Conservation (phyloP, 2,888 invertebrate genomes). For the Athripsodes cinereus region DNA sequence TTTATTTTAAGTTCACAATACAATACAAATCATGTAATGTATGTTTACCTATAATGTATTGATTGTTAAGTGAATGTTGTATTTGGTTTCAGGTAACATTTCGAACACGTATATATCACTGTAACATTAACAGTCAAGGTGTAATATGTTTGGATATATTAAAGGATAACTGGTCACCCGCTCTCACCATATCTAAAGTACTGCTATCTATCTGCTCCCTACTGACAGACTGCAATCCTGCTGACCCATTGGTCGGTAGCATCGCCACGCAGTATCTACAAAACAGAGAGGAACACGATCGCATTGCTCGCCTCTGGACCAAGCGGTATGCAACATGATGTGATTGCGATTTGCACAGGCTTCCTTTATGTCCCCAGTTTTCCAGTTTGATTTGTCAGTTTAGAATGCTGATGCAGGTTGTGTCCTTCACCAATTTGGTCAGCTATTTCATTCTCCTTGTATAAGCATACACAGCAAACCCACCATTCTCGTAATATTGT, state of each 20-base stretch:
- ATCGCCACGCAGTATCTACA: conserved; percentile 98
- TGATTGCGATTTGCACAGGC: conserved; percentile 30
- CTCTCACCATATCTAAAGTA: conserved; percentile 96
- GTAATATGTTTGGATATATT: conserved; percentile 97
- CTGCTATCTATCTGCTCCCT: conserved; percentile 96
- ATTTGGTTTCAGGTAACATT: conserved; percentile 36
- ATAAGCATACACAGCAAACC: background rate
- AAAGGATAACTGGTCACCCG: conserved; percentile 99
- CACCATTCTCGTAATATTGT: background rate
- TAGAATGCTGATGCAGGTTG: conserved; percentile 5
- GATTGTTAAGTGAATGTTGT: no score
- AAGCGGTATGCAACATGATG: conserved; percentile 94
- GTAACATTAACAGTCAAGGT: conserved; percentile 98
- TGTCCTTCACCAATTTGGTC: background rate
- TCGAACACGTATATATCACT: conserved; percentile 93
- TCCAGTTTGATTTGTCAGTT: conserved; percentile 13
- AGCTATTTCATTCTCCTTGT: background rate
- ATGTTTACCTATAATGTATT: no score
- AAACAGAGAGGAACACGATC: conserved; percentile 96
- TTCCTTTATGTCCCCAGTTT: conserved; percentile 16
- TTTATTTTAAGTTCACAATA: no score
- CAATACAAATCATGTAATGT: no score
- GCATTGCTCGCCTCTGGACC: conserved; percentile 97
- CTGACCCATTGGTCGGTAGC: conserved; percentile 95
- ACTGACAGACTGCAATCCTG: conserved; percentile 97